phyloP scores from a whole-genome alignment of 2,888 invertebrate species.

The Epinotia brunnichana region DNA sequence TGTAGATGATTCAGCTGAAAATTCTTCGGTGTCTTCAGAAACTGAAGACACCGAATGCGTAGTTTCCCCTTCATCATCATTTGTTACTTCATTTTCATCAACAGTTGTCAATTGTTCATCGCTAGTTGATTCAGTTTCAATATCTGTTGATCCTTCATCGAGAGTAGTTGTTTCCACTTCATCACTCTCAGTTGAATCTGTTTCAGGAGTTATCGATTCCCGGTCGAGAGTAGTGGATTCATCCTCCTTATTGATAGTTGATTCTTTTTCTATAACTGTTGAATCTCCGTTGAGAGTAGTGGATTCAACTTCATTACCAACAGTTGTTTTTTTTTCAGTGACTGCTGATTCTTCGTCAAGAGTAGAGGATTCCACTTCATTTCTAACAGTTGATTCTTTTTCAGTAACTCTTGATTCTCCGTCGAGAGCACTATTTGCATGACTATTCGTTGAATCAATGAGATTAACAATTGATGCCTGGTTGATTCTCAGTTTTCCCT shows the following conservation, averaged over 20 bases:
- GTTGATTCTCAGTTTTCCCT: too few species aligned
- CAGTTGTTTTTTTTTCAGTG: background rate
- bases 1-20: slow-evolving; percentile 9
- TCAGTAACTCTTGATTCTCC: slow-evolving; percentile 39
- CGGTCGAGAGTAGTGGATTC: slow-evolving; percentile 29
- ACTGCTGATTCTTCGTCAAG: background rate
- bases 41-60: too few species aligned
- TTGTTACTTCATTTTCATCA: slow-evolving; percentile 12
- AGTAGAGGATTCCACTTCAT: slow-evolving; percentile 29
- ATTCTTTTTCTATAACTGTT: background rate
- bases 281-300: slow-evolving; percentile 17
- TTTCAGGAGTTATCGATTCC: background rate
- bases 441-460: background rate
- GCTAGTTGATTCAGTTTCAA: too few species aligned
- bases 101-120: background rate
- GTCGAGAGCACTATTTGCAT: slow-evolving; percentile 9
- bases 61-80: slow-evolving; percentile 4
- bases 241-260: background rate
- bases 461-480: background rate
- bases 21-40: slow-evolving; percentile 6
- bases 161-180: slow-evolving; percentile 28
- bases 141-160: background rate
- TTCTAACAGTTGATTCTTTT: slow-evolving; percentile 5
- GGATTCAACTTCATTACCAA: slow-evolving; percentile 7
- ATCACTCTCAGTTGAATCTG: background rate